These are phyloP conservation scores for Azemiops feae DNA, from an alignment of 2,113 vertebrate genomes.

Conservation along the genomic window DNA sequence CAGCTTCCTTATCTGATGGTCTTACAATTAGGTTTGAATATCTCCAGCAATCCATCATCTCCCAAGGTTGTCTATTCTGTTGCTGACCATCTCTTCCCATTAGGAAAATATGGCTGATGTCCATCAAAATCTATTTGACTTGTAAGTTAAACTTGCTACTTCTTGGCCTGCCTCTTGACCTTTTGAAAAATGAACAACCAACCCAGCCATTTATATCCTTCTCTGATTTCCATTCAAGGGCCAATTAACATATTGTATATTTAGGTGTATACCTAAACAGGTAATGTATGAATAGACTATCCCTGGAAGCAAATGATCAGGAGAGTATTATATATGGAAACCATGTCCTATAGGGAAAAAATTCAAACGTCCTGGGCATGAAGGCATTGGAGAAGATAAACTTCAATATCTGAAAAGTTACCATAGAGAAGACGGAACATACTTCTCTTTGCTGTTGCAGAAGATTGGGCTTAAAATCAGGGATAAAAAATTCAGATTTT, in stretches of 20 bases:
- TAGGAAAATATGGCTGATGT: neutral
- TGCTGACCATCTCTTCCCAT: neutral
- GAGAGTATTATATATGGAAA: neutral
- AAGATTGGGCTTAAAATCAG: neutral
- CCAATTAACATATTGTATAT: no score
- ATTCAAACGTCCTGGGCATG: neutral
- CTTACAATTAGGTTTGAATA: no score
- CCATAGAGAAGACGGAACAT: neutral
- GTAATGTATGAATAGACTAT: neutral
- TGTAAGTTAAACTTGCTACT: neutral
- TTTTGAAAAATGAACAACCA: neutral
- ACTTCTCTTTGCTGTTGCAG: neutral
- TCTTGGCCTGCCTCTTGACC: neutral
- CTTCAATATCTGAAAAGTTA: neutral
- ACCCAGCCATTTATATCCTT: neutral
- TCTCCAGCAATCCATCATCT: no score
- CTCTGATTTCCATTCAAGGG: neutral
- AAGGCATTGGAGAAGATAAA: neutral
- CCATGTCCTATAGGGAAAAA: neutral
- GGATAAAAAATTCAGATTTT: neutral
- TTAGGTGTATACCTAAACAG: neutral
- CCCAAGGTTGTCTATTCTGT: no score
- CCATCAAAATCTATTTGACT: no score
- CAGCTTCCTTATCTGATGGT: no score
- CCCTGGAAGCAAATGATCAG: neutral